phyloP scores from a whole-genome alignment of 2,797 vertebrate species.

The Mionectes olivaceus region DNA sequence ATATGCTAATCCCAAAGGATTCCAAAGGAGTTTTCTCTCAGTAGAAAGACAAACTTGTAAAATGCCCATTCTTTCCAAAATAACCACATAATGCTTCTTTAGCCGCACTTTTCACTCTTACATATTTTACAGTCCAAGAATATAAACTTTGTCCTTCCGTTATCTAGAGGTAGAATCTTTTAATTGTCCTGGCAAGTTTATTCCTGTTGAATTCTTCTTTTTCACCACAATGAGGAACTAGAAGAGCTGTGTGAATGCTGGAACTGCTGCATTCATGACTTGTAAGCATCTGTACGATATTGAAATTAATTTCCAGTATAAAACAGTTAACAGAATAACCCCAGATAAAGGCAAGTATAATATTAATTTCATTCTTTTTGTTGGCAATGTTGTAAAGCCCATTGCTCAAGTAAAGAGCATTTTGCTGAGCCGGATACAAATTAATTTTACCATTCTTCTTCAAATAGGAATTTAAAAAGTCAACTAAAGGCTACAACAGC shows the following conservation, averaged over 20 bases:
- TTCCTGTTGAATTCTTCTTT: conserved; percentile 22
- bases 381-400: conserved; percentile 47
- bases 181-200: conserved; percentile 49
- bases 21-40: background rate
- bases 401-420: conserved; percentile 40
- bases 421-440: conserved; percentile 44
- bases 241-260: background rate
- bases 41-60: background rate
- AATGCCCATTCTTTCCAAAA: background rate
- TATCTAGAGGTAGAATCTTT: conserved; percentile 25
- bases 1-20: background rate
- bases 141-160: background rate
- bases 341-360: conserved; percentile 50
- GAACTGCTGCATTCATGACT: conserved; percentile 6
- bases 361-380: conserved; percentile 66
- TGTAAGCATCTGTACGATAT: conserved; percentile 14
- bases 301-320: conserved; percentile 63
- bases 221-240: background rate
- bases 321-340: conserved; percentile 61
- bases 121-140: background rate
- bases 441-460: conserved; percentile 64
- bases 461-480: conserved; percentile 62
- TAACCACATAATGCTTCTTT: background rate
- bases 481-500: conserved; percentile 60
- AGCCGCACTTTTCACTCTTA: background rate